Evolutionary conservation across 2,888 invertebrate species (phyloP).

Genomic region (Endotricha flammealis): DNA sequence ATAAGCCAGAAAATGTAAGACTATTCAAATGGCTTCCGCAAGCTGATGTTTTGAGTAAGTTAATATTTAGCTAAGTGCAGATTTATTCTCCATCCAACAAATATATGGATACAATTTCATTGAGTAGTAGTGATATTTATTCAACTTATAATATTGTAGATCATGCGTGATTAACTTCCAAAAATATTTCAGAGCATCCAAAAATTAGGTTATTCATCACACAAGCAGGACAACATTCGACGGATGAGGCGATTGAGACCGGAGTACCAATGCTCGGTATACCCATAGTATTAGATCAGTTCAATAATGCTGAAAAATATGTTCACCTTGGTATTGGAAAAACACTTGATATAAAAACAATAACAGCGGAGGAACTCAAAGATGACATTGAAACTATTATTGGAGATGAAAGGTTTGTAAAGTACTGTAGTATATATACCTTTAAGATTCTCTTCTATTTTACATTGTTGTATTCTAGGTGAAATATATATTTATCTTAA

Average conservation of each 20-base stretch:
- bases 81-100: background rate
- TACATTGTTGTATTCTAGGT: no score
- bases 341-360: constrained; percentile 31
- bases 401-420: constrained; percentile 26
- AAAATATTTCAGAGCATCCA: constrained; percentile 44
- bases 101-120: no score
- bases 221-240: constrained; percentile 62
- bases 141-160: no score
- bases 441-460: no score
- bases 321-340: constrained; percentile 38
- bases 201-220: constrained; percentile 58
- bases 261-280: constrained; percentile 53
- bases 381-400: constrained; percentile 28
- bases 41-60: constrained; percentile 4
- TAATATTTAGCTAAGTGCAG: background rate
- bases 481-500: no score
- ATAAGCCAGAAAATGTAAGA: constrained; percentile 29
- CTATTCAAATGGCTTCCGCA: constrained; percentile 25
- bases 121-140: no score
- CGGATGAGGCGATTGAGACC: constrained; percentile 56
- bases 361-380: constrained; percentile 31
- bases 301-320: constrained; percentile 44
- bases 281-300: constrained; percentile 57
- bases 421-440: no score
- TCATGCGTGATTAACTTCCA: no score